Conservation (phyloP, 2,797 vertebrate genomes). For the Mus spretus region DNA sequence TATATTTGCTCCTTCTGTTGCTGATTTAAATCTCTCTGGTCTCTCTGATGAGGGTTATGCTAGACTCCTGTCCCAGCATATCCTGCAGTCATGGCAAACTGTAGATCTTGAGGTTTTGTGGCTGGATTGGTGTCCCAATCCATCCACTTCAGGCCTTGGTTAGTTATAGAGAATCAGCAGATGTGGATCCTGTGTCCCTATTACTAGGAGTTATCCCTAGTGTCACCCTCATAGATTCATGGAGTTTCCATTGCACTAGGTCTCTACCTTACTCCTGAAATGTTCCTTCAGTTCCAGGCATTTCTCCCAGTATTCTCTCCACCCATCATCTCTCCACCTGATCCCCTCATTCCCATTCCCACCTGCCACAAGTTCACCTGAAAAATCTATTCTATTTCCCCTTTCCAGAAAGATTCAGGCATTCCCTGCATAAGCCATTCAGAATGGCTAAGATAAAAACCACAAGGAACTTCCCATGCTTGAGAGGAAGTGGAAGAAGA, state of each 20-base stretch:
- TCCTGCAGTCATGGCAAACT: background rate
- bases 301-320: background rate
- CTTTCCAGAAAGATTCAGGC: background rate
- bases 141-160: background rate
- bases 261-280: background rate
- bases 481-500: background rate
- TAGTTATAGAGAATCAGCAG: background rate
- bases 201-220: background rate
- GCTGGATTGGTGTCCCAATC: background rate
- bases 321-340: background rate
- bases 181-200: background rate
- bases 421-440: background rate
- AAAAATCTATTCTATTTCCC: background rate
- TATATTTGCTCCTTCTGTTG: background rate
- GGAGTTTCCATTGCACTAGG: background rate
- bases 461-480: background rate
- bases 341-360: background rate
- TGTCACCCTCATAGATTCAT: background rate
- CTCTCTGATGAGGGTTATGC: background rate
- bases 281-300: background rate
- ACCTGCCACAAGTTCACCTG: background rate
- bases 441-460: background rate
- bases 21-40: background rate
- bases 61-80: background rate
- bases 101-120: background rate